Evolutionary conservation across 2,797 vertebrate species (phyloP).

Genomic region (Coendou prehensilis): DNA sequence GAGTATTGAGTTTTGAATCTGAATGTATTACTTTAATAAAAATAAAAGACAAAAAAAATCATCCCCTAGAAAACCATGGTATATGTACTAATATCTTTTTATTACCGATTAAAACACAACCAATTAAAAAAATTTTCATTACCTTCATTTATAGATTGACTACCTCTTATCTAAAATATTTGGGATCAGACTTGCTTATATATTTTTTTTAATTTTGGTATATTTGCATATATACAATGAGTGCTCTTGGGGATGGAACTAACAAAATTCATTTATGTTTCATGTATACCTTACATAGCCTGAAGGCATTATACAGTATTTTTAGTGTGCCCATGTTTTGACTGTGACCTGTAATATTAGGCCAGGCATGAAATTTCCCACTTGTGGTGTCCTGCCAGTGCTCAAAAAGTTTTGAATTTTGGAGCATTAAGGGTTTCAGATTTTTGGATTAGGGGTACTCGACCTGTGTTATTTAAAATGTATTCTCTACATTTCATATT

Average conservation of each 20-base stretch:
- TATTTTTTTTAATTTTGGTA: not conserved
- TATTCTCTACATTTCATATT: conserved; percentile 14
- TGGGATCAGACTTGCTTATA: not conserved
- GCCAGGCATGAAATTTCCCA: not conserved
- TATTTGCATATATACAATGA: not conserved
- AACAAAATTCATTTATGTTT: not conserved
- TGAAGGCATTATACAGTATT: not conserved
- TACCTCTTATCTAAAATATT: not conserved
- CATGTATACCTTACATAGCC: too few relatives aligned
- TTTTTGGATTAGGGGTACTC: not conserved
- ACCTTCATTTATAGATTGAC: not conserved
- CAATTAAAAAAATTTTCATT: not conserved
- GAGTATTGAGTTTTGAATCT: not conserved
- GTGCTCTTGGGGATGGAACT: not conserved
- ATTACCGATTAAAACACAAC: not conserved
- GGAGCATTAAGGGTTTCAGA: not conserved
- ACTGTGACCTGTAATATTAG: not conserved
- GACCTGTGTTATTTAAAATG: conserved; percentile 11
- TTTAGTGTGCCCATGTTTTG: not conserved
- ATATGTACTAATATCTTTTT: conserved; percentile 43
- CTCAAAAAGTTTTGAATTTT: not conserved
- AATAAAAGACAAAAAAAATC: not conserved
- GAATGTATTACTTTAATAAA: too few relatives aligned
- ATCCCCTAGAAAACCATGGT: not conserved
- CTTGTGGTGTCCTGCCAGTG: not conserved